These are phyloP conservation scores for Anguilla obscura DNA, from an alignment of 2,797 vertebrate genomes.

Conservation along the genomic window DNA sequence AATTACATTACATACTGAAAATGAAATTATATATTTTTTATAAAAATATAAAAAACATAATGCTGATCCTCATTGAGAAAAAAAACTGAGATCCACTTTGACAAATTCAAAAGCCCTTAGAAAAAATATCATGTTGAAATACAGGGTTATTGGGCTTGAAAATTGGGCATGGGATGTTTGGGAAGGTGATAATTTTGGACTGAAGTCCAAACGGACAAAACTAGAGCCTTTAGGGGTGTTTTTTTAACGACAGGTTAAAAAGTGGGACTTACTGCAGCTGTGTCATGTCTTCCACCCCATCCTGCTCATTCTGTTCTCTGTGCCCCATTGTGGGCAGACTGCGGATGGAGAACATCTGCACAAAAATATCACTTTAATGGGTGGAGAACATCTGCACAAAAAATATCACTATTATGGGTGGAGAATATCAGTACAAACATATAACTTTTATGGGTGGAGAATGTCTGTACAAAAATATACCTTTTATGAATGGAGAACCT, in stretches of 20 bases:
- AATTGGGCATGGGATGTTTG: not conserved
- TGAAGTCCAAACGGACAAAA: not conserved
- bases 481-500: not conserved
- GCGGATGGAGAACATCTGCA: conserved; percentile 90
- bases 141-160: not conserved
- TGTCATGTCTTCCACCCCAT: conserved; percentile 93
- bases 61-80: too few species aligned
- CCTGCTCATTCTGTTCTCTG: conserved; percentile 73
- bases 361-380: conserved; percentile 39
- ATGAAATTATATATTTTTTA: not conserved
- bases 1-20: not conserved
- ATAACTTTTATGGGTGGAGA: conserved; percentile 65
- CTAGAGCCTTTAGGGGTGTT: not conserved
- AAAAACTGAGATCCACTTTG: too few species aligned
- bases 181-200: not conserved
- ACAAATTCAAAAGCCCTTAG: too few species aligned
- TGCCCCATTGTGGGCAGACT: conserved; percentile 74
- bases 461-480: conserved; percentile 76
- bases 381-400: conserved; percentile 86
- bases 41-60: too few species aligned
- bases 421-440: conserved; percentile 79
- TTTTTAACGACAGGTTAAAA: conserved; percentile 64
- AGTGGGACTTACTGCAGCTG: conserved; percentile 91
- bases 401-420: conserved; percentile 55
- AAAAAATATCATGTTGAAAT: not conserved